Base-by-base conservation (phyloP, 1,140 invertebrate genomes). In the Portunus trituberculatus region DNA sequence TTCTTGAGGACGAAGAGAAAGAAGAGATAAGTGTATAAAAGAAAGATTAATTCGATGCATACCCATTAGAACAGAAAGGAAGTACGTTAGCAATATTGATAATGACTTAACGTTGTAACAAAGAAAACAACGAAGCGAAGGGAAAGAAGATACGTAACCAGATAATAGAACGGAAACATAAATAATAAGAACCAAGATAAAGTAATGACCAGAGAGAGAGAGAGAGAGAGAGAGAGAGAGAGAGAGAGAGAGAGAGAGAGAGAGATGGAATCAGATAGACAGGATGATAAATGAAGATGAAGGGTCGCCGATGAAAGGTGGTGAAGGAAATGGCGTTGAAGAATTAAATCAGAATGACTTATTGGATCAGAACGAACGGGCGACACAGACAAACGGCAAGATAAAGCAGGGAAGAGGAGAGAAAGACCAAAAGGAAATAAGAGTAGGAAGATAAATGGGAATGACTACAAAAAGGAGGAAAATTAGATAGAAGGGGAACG, bases 191-290 rank as follows among this genome's bases (percentile, higher is more conserved):
- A 14, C 52, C 16, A 59, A 59, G 52, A 59, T 59, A 59, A 59
- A 59, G 16, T 12, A 59, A 20, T 14, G 25, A n/a, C 39, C 4
- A 76, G 16, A 76, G 25, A n/a, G 67, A n/a, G 20, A 76, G 67
- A 76, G 67, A 76, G 67, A 76, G 67, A 76, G 67, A 76, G 67
- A 76, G 67, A 76, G 67, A 76, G 67, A 76, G 67, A 76, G 67
- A 76, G 67, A 76, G 67, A 76, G 67, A 76, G 67, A 76, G 67
- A 76, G 67, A 76, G 67, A 76, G 67, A 76, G 67, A 76, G 67
- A 76, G 67, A 76, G 67, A 76, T 25, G 67, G 67, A 76, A 76
- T 76, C 67, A 76, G 67, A 76, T 76, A 76, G 67, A 76, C 67
- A 7, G 67, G 67, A 76, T 76, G 67, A 76, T 76, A 76, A 76